phyloP scores from a whole-genome alignment of 2,113 vertebrate species.

The Tylochromis polylepis region DNA sequence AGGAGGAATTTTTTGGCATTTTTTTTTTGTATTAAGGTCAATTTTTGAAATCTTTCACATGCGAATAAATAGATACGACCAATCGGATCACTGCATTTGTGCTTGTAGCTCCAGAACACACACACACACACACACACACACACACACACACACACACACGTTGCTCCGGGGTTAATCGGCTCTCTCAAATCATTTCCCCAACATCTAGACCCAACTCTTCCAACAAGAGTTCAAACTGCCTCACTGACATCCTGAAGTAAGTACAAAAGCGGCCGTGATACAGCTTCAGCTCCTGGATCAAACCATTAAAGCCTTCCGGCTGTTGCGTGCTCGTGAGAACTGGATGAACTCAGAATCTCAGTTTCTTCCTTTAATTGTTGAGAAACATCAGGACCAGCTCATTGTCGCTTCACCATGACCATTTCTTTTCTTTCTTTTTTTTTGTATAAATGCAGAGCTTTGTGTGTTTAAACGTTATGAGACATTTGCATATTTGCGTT shows the following conservation, averaged over 20 bases:
- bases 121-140: too few species aligned
- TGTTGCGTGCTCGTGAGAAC: not conserved
- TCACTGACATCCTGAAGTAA: not conserved
- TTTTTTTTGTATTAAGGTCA: not conserved
- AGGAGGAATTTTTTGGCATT: not conserved
- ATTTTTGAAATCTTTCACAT: not conserved
- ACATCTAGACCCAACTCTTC: not conserved
- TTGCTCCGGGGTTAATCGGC: not conserved
- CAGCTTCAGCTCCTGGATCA: not conserved
- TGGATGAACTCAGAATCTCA: not conserved
- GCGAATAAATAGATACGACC: not conserved
- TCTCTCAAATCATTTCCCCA: not conserved
- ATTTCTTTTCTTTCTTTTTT: too few species aligned
- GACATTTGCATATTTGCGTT: not conserved
- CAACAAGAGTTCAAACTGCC: not conserved
- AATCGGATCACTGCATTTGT: not conserved
- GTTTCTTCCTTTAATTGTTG: not conserved
- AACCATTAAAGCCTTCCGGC: not conserved
- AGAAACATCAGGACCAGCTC: not conserved
- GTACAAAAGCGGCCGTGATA: not conserved
- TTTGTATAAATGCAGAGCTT: not conserved
- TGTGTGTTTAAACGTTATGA: not conserved
- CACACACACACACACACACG: too few species aligned
- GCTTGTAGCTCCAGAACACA: not conserved
- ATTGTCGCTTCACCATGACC: not conserved